Conservation (phyloP, 2,797 vertebrate genomes). For the Karalla daura region DNA sequence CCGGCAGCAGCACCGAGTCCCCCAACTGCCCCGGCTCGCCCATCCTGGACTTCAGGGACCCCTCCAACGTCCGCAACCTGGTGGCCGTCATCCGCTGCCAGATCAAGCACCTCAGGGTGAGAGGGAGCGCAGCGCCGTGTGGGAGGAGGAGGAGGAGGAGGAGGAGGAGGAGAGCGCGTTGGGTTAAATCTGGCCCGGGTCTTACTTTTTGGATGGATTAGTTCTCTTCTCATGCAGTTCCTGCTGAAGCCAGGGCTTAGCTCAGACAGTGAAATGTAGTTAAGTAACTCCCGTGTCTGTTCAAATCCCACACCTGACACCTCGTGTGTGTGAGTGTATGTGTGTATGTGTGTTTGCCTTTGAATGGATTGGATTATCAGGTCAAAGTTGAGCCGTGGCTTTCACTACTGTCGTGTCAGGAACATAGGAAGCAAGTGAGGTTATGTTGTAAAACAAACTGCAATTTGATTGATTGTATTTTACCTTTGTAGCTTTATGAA, state of each 20-base stretch:
- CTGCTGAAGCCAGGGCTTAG: conserved; percentile 34
- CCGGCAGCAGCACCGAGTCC: conserved; percentile 67
- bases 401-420: conserved; percentile 8
- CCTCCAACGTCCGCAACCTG: conserved; percentile 85
- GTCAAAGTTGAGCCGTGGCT: conserved; percentile 42
- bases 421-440: conserved; percentile 3
- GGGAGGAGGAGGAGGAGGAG: too few relatives aligned
- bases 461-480: neutral
- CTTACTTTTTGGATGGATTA: too few relatives aligned
- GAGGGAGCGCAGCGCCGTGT: too few relatives aligned
- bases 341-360: conserved; percentile 56
- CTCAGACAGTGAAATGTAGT: conserved; percentile 43
- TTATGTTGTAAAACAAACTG: neutral
- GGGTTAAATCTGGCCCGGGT: too few relatives aligned
- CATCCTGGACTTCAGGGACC: conserved; percentile 86
- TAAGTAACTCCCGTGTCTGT: conserved; percentile 40
- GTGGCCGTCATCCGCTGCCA: conserved; percentile 88
- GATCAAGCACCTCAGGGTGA: conserved; percentile 88
- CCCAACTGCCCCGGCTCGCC: conserved; percentile 85
- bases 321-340: neutral
- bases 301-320: conserved; percentile 51
- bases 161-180: too few relatives aligned
- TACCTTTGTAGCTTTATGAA: neutral
- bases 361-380: conserved; percentile 67
- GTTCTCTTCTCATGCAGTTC: conserved; percentile 11